phyloP scores from a whole-genome alignment of 2,113 vertebrate species.

The Chionis minor region DNA sequence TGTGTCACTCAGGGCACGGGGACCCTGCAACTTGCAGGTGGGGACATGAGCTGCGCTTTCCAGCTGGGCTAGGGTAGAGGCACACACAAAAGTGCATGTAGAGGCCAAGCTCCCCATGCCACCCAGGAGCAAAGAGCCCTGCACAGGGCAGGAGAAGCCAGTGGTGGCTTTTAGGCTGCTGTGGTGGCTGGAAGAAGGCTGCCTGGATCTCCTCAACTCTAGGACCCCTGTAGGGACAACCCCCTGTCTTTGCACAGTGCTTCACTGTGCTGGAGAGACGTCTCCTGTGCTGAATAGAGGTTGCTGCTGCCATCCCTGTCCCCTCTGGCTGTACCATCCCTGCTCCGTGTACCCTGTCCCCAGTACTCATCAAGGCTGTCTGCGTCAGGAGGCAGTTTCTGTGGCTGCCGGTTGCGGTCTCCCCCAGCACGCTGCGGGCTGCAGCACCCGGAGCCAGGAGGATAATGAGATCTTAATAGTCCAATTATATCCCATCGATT shows the following conservation, averaged over 20 bases:
- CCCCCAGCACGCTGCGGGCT: not conserved
- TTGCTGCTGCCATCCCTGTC: not conserved
- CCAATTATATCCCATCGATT: constrained; percentile 79
- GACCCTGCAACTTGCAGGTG: not conserved
- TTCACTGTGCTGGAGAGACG: not conserved
- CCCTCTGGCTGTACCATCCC: not conserved
- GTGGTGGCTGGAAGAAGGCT: not conserved
- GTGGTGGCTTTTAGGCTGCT: not conserved
- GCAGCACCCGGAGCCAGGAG: constrained; percentile 45
- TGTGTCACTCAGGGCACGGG: not conserved
- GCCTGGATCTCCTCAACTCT: not conserved
- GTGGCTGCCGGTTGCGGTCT: not conserved
- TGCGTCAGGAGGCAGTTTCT: not conserved
- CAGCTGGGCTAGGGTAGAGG: not conserved
- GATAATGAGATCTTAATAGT: constrained; percentile 87
- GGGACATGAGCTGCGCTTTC: not conserved
- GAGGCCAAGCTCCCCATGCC: not conserved
- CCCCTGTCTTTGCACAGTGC: not conserved
- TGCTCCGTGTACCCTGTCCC: not conserved
- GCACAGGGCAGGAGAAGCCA: not conserved
- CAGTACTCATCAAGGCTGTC: not conserved
- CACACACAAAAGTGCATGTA: accelerated
- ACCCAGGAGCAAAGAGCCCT: not conserved
- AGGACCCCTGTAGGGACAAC: not conserved
- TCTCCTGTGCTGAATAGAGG: not conserved